Evolutionary conservation across 2,797 vertebrate genomes (phyloP), one percentile per base, ranked within the genome.

Genomic region (Smutsia gigantea): DNA sequence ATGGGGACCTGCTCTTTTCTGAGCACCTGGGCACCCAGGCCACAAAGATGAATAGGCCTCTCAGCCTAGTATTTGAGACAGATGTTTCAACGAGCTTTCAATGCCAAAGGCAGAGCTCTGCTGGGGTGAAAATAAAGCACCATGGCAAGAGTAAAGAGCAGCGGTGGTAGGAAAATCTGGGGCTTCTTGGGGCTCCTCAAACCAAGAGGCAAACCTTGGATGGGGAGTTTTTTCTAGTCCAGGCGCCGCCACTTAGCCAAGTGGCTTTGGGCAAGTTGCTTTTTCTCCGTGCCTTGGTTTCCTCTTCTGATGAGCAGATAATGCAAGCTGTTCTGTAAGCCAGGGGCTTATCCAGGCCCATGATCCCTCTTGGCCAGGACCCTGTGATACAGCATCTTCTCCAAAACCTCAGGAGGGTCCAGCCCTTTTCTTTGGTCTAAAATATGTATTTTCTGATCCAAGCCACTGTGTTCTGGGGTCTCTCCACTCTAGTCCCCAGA

Each of bases 251-350:
- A 69, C 13, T 81, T 82, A 71, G 64, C 21, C 25, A 71, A 79
- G 37, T 64, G 46, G 15, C 51, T 83, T 53, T 83, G 34, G 49
- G 85, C 18, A 93, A 82, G 66, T 74, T 31, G 39, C 7, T 81
- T 79, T 77, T 25, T 85, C 49, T 78, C 19, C 66, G 61, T 78
- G 61, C 72, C 72, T 89, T 39, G 31, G 72, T 86, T 95, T 82
- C 61, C 1, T 53, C n/a, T 12, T 31, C 25, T 90, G 90, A 57
- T 14, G 23, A 79, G 27, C 63, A 94, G 69, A 66, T 37, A 68
- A 68, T 10, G n/a, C 19, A 42, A 42, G 21, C 57, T 55, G 29
- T 7, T 59, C 75, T 87, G 25, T n/a, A 37, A 74, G 75, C 14
- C 53, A 63, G 8, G 31, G 57, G 59, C 59, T 51, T 27, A 12